Evolutionary conservation across 2,797 vertebrate genomes (phyloP).

Genomic region (Hemitrygon akajei): DNA sequence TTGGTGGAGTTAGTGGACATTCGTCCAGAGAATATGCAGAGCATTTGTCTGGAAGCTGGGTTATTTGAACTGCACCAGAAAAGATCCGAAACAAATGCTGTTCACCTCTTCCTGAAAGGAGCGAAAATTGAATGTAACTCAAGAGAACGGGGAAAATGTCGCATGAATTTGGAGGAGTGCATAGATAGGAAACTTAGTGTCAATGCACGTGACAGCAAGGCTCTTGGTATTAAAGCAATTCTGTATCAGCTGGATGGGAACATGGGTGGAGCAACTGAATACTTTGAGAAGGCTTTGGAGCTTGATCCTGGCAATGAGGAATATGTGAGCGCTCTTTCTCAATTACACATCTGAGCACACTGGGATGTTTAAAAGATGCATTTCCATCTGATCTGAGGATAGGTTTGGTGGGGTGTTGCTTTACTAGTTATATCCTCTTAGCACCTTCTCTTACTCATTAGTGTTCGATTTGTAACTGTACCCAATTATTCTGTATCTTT

Average conservation of each 20-base stretch:
- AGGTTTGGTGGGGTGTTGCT: too few species aligned
- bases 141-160: conserved; percentile 13
- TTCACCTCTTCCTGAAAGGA: conserved; percentile 52
- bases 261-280: conserved; percentile 51
- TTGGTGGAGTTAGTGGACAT: conserved; percentile 39
- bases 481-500: too few species aligned
- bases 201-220: conserved; percentile 36
- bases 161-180: conserved; percentile 42
- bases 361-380: too few species aligned
- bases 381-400: too few species aligned
- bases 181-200: conserved; percentile 40
- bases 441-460: too few species aligned
- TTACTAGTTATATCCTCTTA: too few species aligned
- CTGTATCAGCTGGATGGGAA: conserved; percentile 45
- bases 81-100: conserved; percentile 51
- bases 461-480: too few species aligned
- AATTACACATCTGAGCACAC: too few species aligned
- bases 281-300: neutral
- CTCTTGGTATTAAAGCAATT: conserved; percentile 43
- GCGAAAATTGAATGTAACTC: conserved; percentile 47
- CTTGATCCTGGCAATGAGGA: too few species aligned
- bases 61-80: conserved; percentile 47
- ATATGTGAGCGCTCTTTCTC: too few species aligned
- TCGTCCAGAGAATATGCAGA: conserved; percentile 41
- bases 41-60: conserved; percentile 43